Evolutionary conservation across 2,888 invertebrate genomes (phyloP).

Genomic region (Mythimna pallens): DNA sequence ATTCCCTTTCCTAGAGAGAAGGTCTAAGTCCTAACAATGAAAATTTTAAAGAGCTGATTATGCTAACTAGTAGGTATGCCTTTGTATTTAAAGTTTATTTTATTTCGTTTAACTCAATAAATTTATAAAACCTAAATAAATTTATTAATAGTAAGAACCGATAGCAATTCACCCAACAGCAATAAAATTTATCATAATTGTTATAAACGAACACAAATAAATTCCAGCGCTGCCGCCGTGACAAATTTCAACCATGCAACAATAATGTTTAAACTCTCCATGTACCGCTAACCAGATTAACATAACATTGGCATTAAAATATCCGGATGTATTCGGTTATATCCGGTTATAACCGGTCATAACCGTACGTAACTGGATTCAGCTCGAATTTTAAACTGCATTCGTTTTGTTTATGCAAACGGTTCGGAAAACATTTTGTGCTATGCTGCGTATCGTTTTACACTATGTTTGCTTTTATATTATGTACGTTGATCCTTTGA

Average conservation of each 20-base stretch:
- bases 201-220: conserved; percentile 9
- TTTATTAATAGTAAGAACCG: background rate
- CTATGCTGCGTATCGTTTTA: conserved; percentile 12
- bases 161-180: background rate
- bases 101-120: too few relatives aligned
- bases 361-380: conserved; percentile 57
- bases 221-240: background rate
- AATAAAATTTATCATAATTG: background rate
- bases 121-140: too few relatives aligned
- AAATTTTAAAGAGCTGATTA: too few relatives aligned
- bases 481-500: conserved; percentile 12
- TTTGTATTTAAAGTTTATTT: too few relatives aligned
- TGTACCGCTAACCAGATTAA: conserved; percentile 43
- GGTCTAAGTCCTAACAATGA: too few relatives aligned
- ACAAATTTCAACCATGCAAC: conserved; percentile 4
- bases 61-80: too few relatives aligned
- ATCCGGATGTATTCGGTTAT: conserved; percentile 30
- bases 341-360: conserved; percentile 42
- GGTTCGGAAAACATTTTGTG: conserved; percentile 30
- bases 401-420: conserved; percentile 55
- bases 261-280: conserved; percentile 23
- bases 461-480: background rate
- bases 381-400: conserved; percentile 46
- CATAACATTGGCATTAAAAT: conserved; percentile 47
- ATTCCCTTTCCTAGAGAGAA: too few relatives aligned